Evolutionary conservation across 2,888 invertebrate species (phyloP), one percentile per base, ranked within the genome.

Genomic region (Amblyjoppa fuscipennis): DNA sequence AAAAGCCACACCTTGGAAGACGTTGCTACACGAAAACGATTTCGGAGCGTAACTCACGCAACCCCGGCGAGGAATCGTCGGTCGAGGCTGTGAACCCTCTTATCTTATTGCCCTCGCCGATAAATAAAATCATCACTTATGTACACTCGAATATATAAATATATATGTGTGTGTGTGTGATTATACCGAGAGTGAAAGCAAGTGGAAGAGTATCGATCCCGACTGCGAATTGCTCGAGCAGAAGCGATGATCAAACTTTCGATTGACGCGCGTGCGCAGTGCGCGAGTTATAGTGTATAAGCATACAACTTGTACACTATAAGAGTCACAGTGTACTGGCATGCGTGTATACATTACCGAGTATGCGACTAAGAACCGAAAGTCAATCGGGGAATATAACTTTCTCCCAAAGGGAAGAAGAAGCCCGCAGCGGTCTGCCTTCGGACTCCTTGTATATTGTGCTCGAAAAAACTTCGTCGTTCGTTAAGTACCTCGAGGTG

Each of bases 351-450:
- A 38, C 69, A 28, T 34, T 28, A 78, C 74, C 53, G 41, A 31
- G 70, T 84, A 64, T 78, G 85, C 59, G 59, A 85, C 53, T 81
- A 49, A 83, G 68, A 80, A 85, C 80, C 80, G 88, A 88, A 89
- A 90, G 88, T 88, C 89, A 90, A 91, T 90, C 90, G 86, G 81
- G 69, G 84, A 88, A 70, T 73, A 75, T 59, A 74, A 91, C 91
- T 91, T 91, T 91, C 91, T 90, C 91, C 84, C 90, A 80, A 87
- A 88, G 87, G 88, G 86, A 87, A 87, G 87, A 87, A 80, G 80
- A 76, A 41, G 74, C 56, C 61, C 66, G 51, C 56, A 81, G 73
- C 64, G 80, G 75, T 51, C 71, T 71, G 45, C 34, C 68, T 41
- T 66, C 74, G 49, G 59, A 28, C 61, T 38, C 41, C 38, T 49